Base-by-base conservation (phyloP, 2,113 vertebrate genomes). In the Scytalopus superciliaris region DNA sequence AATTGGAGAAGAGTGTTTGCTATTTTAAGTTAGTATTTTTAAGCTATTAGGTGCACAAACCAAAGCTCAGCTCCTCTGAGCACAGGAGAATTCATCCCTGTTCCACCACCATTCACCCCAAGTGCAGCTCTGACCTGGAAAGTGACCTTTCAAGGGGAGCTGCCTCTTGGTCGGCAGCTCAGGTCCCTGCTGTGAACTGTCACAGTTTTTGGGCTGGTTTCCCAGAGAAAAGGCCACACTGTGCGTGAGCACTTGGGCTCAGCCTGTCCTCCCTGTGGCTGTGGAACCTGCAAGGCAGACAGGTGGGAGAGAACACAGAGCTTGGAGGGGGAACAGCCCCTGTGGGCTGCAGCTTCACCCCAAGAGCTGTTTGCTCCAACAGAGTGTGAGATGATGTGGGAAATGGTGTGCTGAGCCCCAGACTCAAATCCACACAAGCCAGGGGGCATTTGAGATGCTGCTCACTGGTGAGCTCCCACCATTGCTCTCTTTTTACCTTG, bases 331-430 rank as follows among this genome's bases (percentile, higher is more conserved):
- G 25, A 62, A 12, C 70, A 83, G 84, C 49, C 31, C n/a, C 40
- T 8, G 31, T 0, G 6, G 59, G 69, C 66, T 85, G 64, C 75
- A 56, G 47, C 33, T 67, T 90, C 42, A n/a, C 42, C 40, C 60
- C 49, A 31, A 13, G 80, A 44, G 64, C n/a, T 59, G 7, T 42
- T 27, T 30, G 59, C 25, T 69, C 73, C 45, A 17, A 4, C 3
- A 19, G 14, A 21, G 35, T 1, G 5, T 1, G 45, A 56, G 55
- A 13, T 3, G 11, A n/a, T 5, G 4, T 0, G 12, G 70, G 47
- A 19, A 75, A 42, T 1, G 35, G 23, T 24, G 30, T 21, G 21
- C 57, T 55, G 63, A 21, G 18, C 57, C 70, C 37, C 22, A 45
- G 40, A 19, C 39, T 44, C 70, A 75, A 53, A 69, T 10, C 39